phyloP scores from a whole-genome alignment of 2,888 invertebrate genomes.

The Rutpela maculata region DNA sequence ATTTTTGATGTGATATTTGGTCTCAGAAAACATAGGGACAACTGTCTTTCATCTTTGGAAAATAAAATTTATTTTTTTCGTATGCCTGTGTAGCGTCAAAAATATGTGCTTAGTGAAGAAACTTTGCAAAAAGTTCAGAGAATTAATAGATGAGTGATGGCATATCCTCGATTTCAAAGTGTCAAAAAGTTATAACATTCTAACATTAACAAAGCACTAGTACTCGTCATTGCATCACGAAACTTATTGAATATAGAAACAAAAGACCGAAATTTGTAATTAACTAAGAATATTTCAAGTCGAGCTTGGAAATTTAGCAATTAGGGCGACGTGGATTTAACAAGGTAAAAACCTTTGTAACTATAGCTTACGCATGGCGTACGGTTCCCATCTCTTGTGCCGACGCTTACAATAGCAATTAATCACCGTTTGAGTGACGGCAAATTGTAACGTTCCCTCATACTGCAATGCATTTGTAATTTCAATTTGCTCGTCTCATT shows the following conservation, averaged over 20 bases:
- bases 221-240: not conserved
- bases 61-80: too few species aligned
- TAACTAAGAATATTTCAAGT: slow-evolving; percentile 22
- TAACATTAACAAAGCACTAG: not conserved
- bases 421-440: slow-evolving; percentile 40
- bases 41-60: too few species aligned
- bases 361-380: slow-evolving; percentile 10
- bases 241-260: slow-evolving; percentile 7
- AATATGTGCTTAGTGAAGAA: not conserved
- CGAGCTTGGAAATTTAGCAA: slow-evolving; percentile 14
- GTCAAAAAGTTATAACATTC: not conserved
- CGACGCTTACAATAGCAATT: slow-evolving; percentile 29
- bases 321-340: slow-evolving; percentile 7
- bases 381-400: slow-evolving; percentile 16
- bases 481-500: slow-evolving; percentile 26
- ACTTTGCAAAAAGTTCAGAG: not conserved
- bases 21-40: too few species aligned
- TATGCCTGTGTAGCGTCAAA: too few species aligned
- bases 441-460: slow-evolving; percentile 33
- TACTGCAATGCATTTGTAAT: slow-evolving; percentile 39
- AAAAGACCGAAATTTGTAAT: slow-evolving; percentile 4
- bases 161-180: not conserved
- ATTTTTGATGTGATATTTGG: too few species aligned
- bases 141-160: not conserved
- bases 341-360: slow-evolving; percentile 33